Evolutionary conservation across 2,113 vertebrate genomes (phyloP).

Genomic region (Neotragus moschatus): DNA sequence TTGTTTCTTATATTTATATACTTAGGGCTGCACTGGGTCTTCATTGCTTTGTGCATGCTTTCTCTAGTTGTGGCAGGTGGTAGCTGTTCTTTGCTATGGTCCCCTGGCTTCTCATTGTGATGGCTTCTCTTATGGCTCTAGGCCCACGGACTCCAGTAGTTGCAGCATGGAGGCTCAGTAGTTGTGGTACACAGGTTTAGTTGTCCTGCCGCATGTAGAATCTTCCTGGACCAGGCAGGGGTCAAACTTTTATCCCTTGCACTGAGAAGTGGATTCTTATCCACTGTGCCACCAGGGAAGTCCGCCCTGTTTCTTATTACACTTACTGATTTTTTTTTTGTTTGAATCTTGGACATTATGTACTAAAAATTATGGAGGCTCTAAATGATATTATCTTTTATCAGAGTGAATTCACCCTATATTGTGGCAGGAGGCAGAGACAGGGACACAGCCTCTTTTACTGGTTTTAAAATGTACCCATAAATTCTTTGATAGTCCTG

Average conservation of each 20-base stretch:
- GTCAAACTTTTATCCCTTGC: neutral
- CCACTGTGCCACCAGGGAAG: neutral
- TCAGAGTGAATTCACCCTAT: neutral
- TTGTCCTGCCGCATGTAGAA: neutral
- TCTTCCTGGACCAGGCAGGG: neutral
- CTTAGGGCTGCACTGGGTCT: neutral
- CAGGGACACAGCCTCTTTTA: neutral
- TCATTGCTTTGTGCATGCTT: accelerated
- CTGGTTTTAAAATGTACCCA: neutral
- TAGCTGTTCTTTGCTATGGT: neutral
- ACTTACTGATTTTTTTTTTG: neutral
- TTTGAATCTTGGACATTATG: neutral
- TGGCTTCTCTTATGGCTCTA: neutral
- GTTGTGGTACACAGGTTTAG: neutral
- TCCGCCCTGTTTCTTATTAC: neutral
- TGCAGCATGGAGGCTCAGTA: neutral
- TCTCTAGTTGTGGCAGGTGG: neutral
- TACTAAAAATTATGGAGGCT: neutral
- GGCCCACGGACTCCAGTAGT: neutral
- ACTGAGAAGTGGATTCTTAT: neutral
- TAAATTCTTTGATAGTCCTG: neutral
- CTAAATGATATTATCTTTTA: neutral
- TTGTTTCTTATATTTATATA: neutral
- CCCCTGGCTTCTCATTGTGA: neutral
- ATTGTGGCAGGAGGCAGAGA: neutral